phyloP scores from a whole-genome alignment of 2,888 invertebrate species.

The Netelia melanura region DNA sequence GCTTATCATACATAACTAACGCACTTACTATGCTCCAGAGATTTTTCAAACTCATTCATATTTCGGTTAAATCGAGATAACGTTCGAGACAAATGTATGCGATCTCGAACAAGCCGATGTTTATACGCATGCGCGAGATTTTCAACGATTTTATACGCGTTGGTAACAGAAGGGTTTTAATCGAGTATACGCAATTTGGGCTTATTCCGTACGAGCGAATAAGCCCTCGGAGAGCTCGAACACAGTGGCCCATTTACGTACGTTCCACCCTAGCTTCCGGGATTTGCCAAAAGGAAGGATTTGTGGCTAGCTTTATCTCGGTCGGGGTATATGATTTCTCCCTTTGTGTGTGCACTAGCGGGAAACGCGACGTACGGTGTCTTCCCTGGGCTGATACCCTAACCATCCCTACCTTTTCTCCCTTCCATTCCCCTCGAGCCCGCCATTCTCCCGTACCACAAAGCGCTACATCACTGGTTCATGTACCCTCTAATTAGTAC shows the following conservation, averaged over 20 bases:
- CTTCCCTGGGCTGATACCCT: constrained; percentile 18
- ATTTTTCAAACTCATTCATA: neutral
- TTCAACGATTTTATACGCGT: constrained; percentile 15
- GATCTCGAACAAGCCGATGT: neutral
- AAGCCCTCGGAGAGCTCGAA: constrained; percentile 4
- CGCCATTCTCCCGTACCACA: constrained; percentile 45
- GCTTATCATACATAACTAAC: neutral
- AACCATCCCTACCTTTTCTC: neutral
- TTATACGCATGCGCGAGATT: neutral
- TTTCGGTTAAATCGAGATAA: neutral
- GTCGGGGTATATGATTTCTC: constrained; percentile 46
- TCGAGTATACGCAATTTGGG: constrained; percentile 34
- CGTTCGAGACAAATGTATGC: neutral
- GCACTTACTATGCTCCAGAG: neutral
- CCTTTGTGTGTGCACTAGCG: neutral
- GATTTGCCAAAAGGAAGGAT: constrained; percentile 44
- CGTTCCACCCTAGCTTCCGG: constrained; percentile 14
- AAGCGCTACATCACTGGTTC: constrained; percentile 54
- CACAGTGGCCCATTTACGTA: neutral
- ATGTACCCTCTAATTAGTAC: constrained; percentile 61
- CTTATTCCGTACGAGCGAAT: constrained; percentile 50
- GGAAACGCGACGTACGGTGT: constrained; percentile 6
- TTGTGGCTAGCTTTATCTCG: constrained; percentile 42
- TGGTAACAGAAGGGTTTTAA: constrained; percentile 13
- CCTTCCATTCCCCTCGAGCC: neutral